A percentile compares a stretch with the other conserved stretches of the same genome.
Conservation (phyloP, 2,113 vertebrate species). For the Tilapia sparmanii region DNA sequence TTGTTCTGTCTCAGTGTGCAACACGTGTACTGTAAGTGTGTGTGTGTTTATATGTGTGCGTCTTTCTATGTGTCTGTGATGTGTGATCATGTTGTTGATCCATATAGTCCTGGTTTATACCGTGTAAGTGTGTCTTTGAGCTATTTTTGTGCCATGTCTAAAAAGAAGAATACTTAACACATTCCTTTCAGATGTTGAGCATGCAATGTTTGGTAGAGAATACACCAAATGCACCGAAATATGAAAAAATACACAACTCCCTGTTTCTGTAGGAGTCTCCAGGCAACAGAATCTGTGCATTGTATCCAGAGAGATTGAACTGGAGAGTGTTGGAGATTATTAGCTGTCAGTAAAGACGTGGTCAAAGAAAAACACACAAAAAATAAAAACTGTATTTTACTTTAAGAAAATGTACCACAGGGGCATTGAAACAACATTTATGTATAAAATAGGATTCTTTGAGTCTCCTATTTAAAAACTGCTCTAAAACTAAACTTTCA, state of each 20-base stretch:
- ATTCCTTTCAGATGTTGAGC: slow-evolving; percentile 53
- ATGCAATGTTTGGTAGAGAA: slow-evolving; percentile 48
- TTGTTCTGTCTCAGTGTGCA: slow-evolving; percentile 52
- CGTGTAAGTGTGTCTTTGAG: slow-evolving; percentile 50
- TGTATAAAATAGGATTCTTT: background rate
- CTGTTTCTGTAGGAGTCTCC: slow-evolving; percentile 52
- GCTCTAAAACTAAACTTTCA: background rate
- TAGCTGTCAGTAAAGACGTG: background rate
- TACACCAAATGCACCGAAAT: background rate
- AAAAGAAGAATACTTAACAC: slow-evolving; percentile 28
- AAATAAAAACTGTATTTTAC: background rate
- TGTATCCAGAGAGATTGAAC: slow-evolving; percentile 19
- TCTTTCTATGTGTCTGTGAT: slow-evolving; percentile 52
- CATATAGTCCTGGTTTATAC: slow-evolving; percentile 53
- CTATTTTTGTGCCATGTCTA: slow-evolving; percentile 28
- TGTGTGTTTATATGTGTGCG: slow-evolving; percentile 27
- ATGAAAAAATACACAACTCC: background rate
- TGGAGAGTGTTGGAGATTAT: background rate
- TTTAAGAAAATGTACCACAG: background rate
- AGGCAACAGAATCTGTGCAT: slow-evolving; percentile 59
- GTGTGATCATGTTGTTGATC: slow-evolving; percentile 41
- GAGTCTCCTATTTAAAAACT: background rate
- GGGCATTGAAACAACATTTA: background rate
- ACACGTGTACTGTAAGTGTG: slow-evolving; percentile 31
- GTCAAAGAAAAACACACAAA: background rate